phyloP scores from a whole-genome alignment of 2,888 invertebrate species.

The Tachina lurida region DNA sequence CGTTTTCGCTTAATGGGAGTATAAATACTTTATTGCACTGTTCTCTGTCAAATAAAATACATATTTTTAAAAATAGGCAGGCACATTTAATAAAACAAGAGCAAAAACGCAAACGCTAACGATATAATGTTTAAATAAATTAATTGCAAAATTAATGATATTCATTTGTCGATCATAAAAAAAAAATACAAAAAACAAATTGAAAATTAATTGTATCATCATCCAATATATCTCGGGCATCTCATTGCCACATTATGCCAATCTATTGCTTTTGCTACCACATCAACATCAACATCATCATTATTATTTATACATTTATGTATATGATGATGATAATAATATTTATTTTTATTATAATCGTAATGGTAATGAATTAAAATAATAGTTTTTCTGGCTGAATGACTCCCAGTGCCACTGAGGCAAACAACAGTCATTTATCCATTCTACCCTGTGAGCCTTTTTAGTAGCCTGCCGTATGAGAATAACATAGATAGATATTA shows the following conservation, averaged over 20 bases:
- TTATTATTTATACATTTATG: conserved; percentile 29
- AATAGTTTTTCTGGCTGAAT: conserved; percentile 59
- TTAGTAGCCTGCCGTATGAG: conserved; percentile 19
- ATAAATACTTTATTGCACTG: background rate
- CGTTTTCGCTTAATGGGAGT: background rate
- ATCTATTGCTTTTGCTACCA: conserved; percentile 47
- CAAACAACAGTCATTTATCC: background rate
- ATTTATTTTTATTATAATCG: conserved; percentile 66
- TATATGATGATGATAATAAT: conserved; percentile 23
- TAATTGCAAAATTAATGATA: conserved; percentile 53
- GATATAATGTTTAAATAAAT: conserved; percentile 40
- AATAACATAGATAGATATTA: conserved; percentile 15
- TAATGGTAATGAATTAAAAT: conserved; percentile 69
- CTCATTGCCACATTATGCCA: conserved; percentile 41
- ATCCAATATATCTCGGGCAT: conserved; percentile 32
- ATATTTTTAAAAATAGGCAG: background rate
- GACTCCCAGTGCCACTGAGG: conserved; percentile 4
- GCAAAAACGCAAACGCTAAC: background rate
- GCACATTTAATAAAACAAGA: background rate
- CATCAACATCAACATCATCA: conserved; percentile 40
- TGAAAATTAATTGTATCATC: conserved; percentile 60
- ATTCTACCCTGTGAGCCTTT: conserved; percentile 10
- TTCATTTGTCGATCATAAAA: conserved; percentile 38
- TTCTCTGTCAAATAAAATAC: conserved; percentile 16
- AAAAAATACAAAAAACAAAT: conserved; percentile 44